These are phyloP conservation scores for Drosophila ficusphila DNA, from an alignment of 1,140 invertebrate genomes.

Conservation along the genomic window DNA sequence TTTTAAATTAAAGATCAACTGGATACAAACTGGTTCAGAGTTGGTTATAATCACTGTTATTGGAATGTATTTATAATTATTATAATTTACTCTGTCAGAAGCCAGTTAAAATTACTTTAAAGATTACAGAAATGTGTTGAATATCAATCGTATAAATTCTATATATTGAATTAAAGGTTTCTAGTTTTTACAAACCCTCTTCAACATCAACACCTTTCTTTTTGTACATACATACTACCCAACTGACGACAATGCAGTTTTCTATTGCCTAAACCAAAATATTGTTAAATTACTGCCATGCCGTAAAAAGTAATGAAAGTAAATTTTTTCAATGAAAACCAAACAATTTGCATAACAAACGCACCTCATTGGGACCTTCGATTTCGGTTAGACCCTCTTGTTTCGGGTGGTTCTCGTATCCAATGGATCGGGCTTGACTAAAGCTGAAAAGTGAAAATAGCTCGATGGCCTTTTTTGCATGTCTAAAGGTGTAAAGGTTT, in stretches of 20 bases:
- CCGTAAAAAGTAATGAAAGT: conserved; percentile 74
- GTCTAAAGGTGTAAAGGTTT: conserved; percentile 45
- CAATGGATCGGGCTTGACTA: conserved; percentile 15
- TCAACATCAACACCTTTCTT: conserved; percentile 20
- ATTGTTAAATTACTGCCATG: conserved; percentile 1
- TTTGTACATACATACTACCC: conserved; percentile 2
- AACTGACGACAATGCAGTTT: conserved; percentile 16
- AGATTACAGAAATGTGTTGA: too few relatives aligned
- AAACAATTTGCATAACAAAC: conserved; percentile 66
- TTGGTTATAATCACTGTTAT: too few relatives aligned
- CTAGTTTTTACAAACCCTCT: neutral
- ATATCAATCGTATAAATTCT: neutral
- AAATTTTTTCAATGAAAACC: conserved; percentile 73
- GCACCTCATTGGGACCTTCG: conserved; percentile 30
- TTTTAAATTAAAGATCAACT: neutral
- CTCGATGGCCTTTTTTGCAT: conserved; percentile 71
- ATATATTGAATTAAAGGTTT: neutral
- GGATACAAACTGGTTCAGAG: too few relatives aligned
- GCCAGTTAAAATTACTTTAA: too few relatives aligned
- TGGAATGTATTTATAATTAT: too few relatives aligned
- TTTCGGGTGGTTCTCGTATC: conserved; percentile 45
- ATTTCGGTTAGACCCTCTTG: conserved; percentile 13
- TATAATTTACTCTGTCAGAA: too few relatives aligned
- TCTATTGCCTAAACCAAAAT: conserved; percentile 43
- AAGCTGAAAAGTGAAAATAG: conserved; percentile 71